A percentile compares a stretch with the other conserved stretches of the same genome.
Conservation (phyloP, 2,888 invertebrate species). For the Gibbula magus region DNA sequence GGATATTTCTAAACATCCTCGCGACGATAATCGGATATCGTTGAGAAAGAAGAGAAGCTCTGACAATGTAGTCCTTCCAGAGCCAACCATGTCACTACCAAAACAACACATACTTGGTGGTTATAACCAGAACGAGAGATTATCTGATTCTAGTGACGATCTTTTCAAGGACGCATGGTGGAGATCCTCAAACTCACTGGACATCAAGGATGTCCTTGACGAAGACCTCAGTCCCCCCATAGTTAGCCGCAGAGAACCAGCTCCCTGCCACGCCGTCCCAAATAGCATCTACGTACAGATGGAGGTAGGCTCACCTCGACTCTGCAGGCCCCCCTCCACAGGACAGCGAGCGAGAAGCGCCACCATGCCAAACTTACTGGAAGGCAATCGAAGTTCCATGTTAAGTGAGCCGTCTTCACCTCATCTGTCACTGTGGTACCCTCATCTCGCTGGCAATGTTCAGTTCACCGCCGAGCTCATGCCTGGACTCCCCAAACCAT, state of each 20-base stretch:
- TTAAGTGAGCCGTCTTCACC: not conserved
- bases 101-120: too few species aligned
- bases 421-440: not conserved
- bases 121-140: too few species aligned
- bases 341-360: not conserved
- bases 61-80: too few species aligned
- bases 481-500: not conserved
- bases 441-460: not conserved
- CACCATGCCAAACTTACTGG: not conserved
- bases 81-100: too few species aligned
- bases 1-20: too few species aligned
- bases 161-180: not conserved
- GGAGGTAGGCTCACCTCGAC: not conserved
- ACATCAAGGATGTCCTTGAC: not conserved
- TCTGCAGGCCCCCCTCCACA: not conserved
- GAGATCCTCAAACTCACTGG: not conserved
- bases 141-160: not conserved
- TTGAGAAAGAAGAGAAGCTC: too few species aligned
- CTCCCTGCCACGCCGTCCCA: not conserved
- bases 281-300: not conserved
- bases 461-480: not conserved
- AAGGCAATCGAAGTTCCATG: not conserved
- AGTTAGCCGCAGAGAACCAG: too few species aligned
- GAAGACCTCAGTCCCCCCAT: not conserved
- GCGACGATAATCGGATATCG: too few species aligned